These are phyloP conservation scores for Bubalus kerabau DNA, from an alignment of 2,113 vertebrate species.

Conservation along the genomic window DNA sequence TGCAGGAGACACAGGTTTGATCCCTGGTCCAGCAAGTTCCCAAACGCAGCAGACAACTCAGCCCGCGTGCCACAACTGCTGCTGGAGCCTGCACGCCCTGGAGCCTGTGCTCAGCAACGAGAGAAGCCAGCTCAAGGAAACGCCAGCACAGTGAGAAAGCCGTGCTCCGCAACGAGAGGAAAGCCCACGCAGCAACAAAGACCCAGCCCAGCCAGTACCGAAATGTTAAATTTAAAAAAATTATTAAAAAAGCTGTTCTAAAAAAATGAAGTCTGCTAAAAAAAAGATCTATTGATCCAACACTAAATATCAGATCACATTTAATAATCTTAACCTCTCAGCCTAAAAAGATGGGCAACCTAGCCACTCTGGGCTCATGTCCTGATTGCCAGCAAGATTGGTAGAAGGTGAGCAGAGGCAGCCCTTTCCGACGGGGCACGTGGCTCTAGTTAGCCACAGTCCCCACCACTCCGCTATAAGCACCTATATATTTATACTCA, in stretches of 20 bases:
- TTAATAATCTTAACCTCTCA: not conserved
- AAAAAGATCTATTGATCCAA: not conserved
- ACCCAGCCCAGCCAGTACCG: not conserved
- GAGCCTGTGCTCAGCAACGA: not conserved
- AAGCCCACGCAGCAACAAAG: accelerated
- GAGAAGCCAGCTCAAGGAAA: not conserved
- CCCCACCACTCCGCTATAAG: accelerated
- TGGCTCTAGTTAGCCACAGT: not conserved
- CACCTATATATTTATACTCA: not conserved
- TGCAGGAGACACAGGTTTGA: not conserved
- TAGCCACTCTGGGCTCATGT: not conserved
- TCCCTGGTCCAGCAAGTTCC: not conserved
- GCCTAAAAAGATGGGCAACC: not conserved
- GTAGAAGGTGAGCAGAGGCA: not conserved
- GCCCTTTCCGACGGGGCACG: accelerated
- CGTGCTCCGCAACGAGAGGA: accelerated
- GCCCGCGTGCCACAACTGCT: not conserved
- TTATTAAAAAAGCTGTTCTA: not conserved
- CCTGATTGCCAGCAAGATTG: not conserved
- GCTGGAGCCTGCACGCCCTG: not conserved
- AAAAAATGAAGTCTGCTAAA: not conserved
- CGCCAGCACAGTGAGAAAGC: not conserved
- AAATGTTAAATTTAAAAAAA: not conserved
- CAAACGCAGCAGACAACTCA: not conserved
- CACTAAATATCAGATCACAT: not conserved